Base-by-base conservation (phyloP, 2,797 vertebrate species). In the Amphiprion clarkii region DNA sequence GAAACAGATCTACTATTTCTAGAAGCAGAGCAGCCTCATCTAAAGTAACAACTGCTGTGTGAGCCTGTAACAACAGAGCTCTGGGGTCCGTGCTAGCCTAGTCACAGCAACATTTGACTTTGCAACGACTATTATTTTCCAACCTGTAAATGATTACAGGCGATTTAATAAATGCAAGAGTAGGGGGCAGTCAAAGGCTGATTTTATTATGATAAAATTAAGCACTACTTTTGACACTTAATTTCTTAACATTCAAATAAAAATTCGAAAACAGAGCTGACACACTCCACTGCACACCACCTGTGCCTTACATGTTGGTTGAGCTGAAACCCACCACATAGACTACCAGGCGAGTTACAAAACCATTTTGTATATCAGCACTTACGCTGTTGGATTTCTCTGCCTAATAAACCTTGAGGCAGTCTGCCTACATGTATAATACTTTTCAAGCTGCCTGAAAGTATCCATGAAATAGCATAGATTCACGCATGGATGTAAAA, bases 101-200 rank as follows among this genome's bases (percentile, higher is more conserved):
- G 48, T 72, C 66, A 67, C 70, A 75, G 82, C 70, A 79, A 74
- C 55, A 70, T 81, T 14, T 71, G 53, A 74, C 66, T 76, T 60
- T 46, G 44, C 17, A 46, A 17, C 7, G 17, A 46, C 44, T 67
- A 46, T 46, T 56, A 75, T 25, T 67, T 75, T 62, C 53, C n/a
- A 69, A 66, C 29, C 67, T 57, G 36, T 42, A 71, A 61, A 73
- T 80, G 62, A 75, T 70, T 64, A 64, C 27, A 68, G 65, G 39
- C 42, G 55, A 69, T 72, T 70, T 67, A 70, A 71, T 44, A 67
- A 74, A 82, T 63, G 71, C 48, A 57, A 36, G 42, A 14, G 49
- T 6, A 23, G 25, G 21, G 53, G 19, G 29, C 40, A 40, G 27
- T 73, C 44, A 33, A 29, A 62, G 49, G 39, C 23, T 62, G 58